phyloP scores from a whole-genome alignment of 2,797 vertebrate genomes.

The Pseudocheirus occidentalis region DNA sequence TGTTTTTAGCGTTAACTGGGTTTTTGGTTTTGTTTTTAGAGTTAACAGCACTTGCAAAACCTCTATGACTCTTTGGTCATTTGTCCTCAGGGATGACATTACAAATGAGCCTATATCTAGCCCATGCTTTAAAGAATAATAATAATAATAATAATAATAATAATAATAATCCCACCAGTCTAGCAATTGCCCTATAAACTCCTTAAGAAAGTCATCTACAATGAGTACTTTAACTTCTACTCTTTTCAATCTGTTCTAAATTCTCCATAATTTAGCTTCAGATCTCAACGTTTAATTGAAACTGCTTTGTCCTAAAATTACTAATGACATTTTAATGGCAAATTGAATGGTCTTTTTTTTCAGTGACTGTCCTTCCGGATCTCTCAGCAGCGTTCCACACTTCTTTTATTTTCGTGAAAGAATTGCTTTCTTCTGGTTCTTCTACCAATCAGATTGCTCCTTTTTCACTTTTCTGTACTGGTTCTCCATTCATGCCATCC shows the following conservation, averaged over 20 bases:
- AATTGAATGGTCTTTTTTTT: not conserved
- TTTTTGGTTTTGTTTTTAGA: not conserved
- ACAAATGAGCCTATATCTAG: not conserved
- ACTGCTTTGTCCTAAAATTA: not conserved
- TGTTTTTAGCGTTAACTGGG: not conserved
- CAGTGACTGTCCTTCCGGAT: not conserved
- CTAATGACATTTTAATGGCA: not conserved
- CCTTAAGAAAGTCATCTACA: not conserved
- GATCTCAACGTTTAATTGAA: not conserved
- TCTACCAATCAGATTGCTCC: not conserved
- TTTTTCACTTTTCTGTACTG: not conserved
- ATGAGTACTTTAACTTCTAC: not conserved
- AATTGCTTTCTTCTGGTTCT: not conserved
- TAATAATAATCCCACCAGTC: not conserved
- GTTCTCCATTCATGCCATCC: not conserved
- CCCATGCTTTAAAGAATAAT: not conserved
- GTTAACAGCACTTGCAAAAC: not conserved
- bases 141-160: not conserved
- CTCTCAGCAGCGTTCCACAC: not conserved
- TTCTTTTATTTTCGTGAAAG: not conserved
- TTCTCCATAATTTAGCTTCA: not conserved
- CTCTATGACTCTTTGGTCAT: not conserved
- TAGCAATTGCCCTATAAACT: not conserved
- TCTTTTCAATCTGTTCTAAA: not conserved
- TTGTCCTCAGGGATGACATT: not conserved